Conservation (phyloP, 2,797 vertebrate species). For the Brachyalestes nurse region DNA sequence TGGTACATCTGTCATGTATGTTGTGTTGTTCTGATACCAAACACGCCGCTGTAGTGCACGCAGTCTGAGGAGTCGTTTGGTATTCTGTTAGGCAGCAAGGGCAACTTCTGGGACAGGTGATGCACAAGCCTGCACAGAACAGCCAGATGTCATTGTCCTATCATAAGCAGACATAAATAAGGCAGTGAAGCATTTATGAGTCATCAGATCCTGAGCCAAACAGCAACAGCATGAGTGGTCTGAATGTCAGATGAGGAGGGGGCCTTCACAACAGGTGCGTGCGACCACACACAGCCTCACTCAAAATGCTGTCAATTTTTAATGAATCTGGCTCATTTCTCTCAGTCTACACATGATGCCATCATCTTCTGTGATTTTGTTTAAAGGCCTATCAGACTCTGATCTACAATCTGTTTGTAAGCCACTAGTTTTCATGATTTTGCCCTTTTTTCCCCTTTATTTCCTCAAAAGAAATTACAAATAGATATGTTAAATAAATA, state of each 20-base stretch:
- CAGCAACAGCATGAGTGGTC: constrained; percentile 58
- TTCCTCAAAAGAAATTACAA: no score
- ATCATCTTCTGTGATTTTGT: constrained; percentile 1
- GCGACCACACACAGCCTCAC: constrained; percentile 22
- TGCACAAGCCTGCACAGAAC: constrained; percentile 56
- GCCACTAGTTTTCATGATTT: no score
- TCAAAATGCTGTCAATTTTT: constrained; percentile 36
- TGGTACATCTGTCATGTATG: background rate
- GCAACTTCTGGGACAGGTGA: constrained; percentile 53
- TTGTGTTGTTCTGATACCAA: background rate
- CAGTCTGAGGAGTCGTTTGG: constrained; percentile 7
- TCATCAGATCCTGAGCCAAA: constrained; percentile 62
- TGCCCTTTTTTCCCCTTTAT: no score
- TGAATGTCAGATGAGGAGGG: constrained; percentile 42
- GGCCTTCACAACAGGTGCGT: constrained; percentile 44
- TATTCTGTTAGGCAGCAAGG: constrained; percentile 52
- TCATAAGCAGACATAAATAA: constrained; percentile 59
- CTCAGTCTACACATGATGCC: constrained; percentile 38
- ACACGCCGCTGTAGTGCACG: background rate
- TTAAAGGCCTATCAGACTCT: constrained; percentile 9
- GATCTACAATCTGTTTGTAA: background rate
- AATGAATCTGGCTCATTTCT: constrained; percentile 52
- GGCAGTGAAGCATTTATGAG: constrained; percentile 75
- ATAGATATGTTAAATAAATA: no score
- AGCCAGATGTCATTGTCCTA: constrained; percentile 73